Conservation (phyloP, 2,113 vertebrate species). For the Psittacula cyanocephala region DNA sequence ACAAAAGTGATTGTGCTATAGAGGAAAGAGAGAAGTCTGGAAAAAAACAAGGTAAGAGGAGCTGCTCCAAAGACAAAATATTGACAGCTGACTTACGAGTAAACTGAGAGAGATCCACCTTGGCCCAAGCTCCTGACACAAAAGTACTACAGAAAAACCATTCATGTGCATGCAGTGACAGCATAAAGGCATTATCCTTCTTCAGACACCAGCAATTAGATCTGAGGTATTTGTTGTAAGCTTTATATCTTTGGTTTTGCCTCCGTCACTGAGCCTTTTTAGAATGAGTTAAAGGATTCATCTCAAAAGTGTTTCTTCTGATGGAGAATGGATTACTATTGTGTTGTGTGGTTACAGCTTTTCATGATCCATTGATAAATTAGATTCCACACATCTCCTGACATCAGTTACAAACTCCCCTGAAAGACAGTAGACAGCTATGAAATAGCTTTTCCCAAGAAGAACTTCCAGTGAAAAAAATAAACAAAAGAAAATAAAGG, state of each 20-base stretch:
- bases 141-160: neutral
- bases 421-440: neutral
- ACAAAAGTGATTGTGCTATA: neutral
- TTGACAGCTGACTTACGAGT: neutral
- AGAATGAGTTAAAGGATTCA: conserved; percentile 21
- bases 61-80: conserved; percentile 5
- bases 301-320: neutral
- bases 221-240: neutral
- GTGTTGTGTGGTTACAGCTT: neutral
- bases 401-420: neutral
- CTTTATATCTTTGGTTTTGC: neutral
- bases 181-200: neutral
- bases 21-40: neutral
- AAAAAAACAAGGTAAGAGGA: neutral
- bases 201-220: neutral
- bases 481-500: neutral
- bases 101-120: neutral
- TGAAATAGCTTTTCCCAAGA: neutral
- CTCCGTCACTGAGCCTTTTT: neutral
- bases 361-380: neutral
- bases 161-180: neutral
- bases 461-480: neutral
- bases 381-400: neutral
- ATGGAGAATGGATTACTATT: neutral
- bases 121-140: neutral